Percentiles rank a stretch among this genome's conserved stretches.
Evolutionary conservation across 2,113 vertebrate species (phyloP).

Genomic region (Dromiciops gliroides): DNA sequence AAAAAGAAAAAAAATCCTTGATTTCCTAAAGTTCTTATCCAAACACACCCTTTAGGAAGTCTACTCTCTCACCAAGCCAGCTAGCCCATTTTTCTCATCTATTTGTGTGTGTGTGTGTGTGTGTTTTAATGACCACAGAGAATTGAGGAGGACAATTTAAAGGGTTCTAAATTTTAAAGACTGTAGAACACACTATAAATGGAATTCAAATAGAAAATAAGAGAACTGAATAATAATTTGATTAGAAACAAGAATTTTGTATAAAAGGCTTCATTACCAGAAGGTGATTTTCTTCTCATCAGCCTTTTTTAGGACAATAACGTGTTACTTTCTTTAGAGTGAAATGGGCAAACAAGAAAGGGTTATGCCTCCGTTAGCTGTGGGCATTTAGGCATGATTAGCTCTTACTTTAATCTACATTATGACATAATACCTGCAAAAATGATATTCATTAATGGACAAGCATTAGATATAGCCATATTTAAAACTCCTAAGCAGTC

Average conservation of each 20-base stretch:
- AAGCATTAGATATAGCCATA: neutral
- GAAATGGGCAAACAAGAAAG: neutral
- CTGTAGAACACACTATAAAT: neutral
- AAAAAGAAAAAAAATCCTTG: neutral
- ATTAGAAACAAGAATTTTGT: neutral
- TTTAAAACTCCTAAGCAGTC: neutral
- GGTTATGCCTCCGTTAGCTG: neutral
- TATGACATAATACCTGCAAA: neutral
- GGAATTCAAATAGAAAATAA: neutral
- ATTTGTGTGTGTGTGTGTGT: neutral
- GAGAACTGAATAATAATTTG: neutral
- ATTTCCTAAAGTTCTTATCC: neutral
- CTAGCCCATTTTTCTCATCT: neutral
- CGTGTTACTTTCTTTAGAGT: neutral
- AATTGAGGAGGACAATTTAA: neutral
- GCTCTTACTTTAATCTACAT: neutral
- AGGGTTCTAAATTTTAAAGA: neutral
- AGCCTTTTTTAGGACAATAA: neutral
- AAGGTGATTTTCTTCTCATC: neutral
- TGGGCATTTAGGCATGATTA: neutral
- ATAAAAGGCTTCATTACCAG: neutral
- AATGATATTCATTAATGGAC: neutral
- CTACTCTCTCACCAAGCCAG: neutral
- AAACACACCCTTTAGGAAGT: neutral
- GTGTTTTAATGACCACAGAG: neutral